phyloP scores from a whole-genome alignment of 1,140 invertebrate genomes.

The Thereuonema tuberculata region DNA sequence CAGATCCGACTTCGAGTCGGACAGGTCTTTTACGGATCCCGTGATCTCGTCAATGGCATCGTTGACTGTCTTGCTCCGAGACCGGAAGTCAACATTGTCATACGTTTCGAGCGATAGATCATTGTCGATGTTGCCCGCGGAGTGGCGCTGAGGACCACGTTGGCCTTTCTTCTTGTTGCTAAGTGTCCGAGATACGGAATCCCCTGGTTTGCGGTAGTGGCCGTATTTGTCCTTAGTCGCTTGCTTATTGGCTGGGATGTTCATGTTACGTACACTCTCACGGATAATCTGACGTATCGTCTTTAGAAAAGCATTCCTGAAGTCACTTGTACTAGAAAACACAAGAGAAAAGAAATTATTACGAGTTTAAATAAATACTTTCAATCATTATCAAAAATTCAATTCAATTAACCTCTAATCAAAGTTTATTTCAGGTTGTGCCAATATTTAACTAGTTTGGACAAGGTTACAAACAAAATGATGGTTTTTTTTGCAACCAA shows the following conservation, averaged over 20 bases:
- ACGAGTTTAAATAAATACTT: too few species aligned
- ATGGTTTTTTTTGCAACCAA: too few species aligned
- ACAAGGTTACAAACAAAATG: too few species aligned
- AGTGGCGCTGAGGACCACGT: slow-evolving; percentile 51
- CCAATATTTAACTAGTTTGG: too few species aligned
- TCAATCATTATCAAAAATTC: too few species aligned
- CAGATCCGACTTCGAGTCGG: slow-evolving; percentile 1
- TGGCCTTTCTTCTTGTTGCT: slow-evolving; percentile 45
- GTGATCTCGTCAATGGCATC: slow-evolving; percentile 41
- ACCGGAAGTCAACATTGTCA: slow-evolving; percentile 58
- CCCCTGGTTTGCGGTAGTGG: slow-evolving; percentile 13
- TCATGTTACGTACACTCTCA: slow-evolving; percentile 88
- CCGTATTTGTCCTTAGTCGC: slow-evolving; percentile 7
- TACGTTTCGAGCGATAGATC: slow-evolving; percentile 35
- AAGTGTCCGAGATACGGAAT: slow-evolving; percentile 36
- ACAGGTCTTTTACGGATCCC: slow-evolving; percentile 8
- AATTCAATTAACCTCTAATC: too few species aligned
- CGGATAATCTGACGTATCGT: slow-evolving; percentile 92
- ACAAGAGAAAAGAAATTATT: too few species aligned
- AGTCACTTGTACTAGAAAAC: slow-evolving; percentile 67
- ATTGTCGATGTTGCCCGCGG: slow-evolving; percentile 67
- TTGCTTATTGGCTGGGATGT: slow-evolving; percentile 49
- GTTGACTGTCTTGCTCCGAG: slow-evolving; percentile 75
- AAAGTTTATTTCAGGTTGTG: too few species aligned
- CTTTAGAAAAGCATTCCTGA: slow-evolving; percentile 88